Conservation (phyloP, 2,113 vertebrate genomes). For the Thunnus thynnus region DNA sequence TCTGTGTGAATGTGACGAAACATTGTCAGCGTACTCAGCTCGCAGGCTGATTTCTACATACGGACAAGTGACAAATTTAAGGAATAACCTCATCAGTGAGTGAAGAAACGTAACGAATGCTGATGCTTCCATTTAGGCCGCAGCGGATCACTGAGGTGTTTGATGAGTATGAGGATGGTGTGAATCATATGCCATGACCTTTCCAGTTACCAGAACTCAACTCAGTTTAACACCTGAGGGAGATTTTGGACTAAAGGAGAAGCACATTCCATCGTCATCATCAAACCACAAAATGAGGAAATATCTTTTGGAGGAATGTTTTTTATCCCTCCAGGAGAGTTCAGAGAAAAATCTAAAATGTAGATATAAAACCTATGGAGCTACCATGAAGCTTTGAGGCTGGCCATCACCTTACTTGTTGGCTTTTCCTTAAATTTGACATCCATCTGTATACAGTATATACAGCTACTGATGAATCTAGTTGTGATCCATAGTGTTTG, state of each 20-base stretch:
- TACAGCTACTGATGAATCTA: background rate
- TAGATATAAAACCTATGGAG: no score
- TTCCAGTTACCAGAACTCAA: background rate
- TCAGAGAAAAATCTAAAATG: conserved; percentile 6
- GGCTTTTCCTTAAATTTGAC: background rate
- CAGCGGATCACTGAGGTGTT: background rate
- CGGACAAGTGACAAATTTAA: background rate
- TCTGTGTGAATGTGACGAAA: conserved; percentile 37
- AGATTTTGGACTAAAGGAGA: background rate
- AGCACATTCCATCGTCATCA: no score
- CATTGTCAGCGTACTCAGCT: background rate
- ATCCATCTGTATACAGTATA: background rate
- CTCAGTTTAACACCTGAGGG: background rate
- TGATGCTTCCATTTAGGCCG: no score
- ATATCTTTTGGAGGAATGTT: background rate
- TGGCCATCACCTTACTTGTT: no score
- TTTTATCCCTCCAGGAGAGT: background rate
- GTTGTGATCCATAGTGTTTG: background rate
- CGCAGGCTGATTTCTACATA: conserved; percentile 15
- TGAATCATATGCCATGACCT: background rate
- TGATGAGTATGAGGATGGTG: background rate
- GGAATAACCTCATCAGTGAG: background rate
- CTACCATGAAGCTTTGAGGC: no score
- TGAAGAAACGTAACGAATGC: background rate
- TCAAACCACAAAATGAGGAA: background rate